Base-by-base conservation (phyloP, 92 coral and sea anemone species). In the Muricea muricata region DNA sequence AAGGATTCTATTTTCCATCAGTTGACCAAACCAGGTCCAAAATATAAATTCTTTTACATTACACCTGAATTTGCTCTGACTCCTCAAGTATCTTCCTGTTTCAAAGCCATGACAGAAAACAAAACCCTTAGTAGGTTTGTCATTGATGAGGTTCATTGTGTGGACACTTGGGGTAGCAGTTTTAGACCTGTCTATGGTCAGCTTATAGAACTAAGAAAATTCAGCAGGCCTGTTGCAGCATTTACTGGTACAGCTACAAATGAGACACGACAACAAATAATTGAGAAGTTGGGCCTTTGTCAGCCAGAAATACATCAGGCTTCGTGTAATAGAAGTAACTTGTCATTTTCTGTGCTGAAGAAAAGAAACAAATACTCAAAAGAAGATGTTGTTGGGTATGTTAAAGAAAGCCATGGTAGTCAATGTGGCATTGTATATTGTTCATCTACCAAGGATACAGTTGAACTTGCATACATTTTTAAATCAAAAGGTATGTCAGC, bases 51-150 rank as follows among this genome's bases (percentile, higher is more conserved):
- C 4, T 69, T 69, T 32, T 69, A 69, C 52, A 46, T 5, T 6
- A 69, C 75, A 34, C 75, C 75, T 10, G 75, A 69, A 31, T 69
- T 12, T 69, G 52, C 75, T 14, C 46, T 69, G 15, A 9, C 75
- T 32, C 46, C 41, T 0, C 25, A n/a, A 3, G 48, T 15, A 17
- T 0, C 25, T 7, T 9, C 75, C 12, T 69, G 75, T 40, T 69
- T 69, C 35, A 17, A 69, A 2, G 18, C 12, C 32, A 30, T 69
- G 47, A n/a, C 46, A 21, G 28, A 9, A 34, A 31, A 40, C 41
- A 34, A 34, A 29, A 29, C 46, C 7, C 75, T 69, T n/a, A 32
- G 47, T 21, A 2, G 24, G 46, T 69, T 69, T 29, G 33, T 65
- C 5, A 65, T 65, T 6, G 72, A 65, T 65, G 72, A 65, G 31